These are phyloP conservation scores for Eonycteris spelaea DNA, from an alignment of 2,113 vertebrate species.

Conservation along the genomic window DNA sequence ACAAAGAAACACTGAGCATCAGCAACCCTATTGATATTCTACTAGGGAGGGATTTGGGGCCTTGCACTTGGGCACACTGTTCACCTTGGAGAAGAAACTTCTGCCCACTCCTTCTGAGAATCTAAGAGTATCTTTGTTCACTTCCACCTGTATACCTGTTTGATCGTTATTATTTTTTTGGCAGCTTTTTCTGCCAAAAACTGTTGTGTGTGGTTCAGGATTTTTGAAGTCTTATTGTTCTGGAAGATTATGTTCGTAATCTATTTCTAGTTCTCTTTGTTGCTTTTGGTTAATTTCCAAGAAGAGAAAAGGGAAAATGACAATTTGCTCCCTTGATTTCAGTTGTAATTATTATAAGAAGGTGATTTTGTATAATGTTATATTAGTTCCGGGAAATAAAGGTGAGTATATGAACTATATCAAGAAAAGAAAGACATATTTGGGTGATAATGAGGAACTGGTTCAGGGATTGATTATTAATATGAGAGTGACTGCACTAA, in stretches of 20 bases:
- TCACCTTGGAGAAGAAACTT: not conserved
- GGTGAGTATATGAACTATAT: not conserved
- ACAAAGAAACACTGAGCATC: not conserved
- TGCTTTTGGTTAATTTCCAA: not conserved
- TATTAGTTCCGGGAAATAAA: not conserved
- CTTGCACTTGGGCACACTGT: not conserved
- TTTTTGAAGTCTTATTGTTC: not conserved
- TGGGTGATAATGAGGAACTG: not conserved
- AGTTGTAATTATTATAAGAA: not conserved
- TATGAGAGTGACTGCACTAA: not conserved
- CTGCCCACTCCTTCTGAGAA: not conserved
- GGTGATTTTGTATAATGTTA: not conserved
- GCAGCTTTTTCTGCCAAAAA: not conserved
- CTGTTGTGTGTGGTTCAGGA: not conserved
- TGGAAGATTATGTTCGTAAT: not conserved
- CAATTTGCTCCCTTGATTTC: not conserved
- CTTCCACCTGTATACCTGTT: not conserved
- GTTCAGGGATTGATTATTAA: not conserved
- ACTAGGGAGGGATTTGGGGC: not conserved
- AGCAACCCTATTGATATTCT: not conserved
- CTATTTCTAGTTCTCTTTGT: not conserved
- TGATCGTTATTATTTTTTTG: not conserved
- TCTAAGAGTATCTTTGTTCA: not conserved
- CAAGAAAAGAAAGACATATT: not conserved
- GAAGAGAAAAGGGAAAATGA: not conserved